Evolutionary conservation across 2,113 vertebrate genomes (phyloP).

Genomic region (Lanius collurio): DNA sequence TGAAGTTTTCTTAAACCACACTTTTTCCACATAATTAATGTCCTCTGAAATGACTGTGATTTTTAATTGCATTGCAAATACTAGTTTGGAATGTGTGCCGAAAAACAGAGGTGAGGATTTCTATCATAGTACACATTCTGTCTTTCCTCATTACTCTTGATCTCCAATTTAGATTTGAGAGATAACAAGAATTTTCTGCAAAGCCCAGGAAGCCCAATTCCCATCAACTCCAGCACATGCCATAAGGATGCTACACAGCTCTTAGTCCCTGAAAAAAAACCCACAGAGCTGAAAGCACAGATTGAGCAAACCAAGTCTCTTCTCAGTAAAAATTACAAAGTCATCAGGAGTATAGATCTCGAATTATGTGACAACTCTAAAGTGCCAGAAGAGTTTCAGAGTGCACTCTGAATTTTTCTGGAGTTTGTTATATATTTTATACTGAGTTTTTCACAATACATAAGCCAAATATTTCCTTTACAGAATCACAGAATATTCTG

Average conservation of each 20-base stretch:
- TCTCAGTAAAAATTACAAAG: background rate
- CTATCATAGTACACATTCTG: fast-evolving
- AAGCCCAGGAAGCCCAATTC: background rate
- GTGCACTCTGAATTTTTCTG: background rate
- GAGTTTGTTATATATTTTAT: too few species aligned
- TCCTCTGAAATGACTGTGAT: conserved; percentile 32
- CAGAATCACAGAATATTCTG: background rate
- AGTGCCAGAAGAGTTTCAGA: background rate
- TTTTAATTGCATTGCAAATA: conserved; percentile 64
- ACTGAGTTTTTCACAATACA: background rate
- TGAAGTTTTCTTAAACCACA: background rate
- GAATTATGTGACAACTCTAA: background rate
- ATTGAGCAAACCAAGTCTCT: background rate
- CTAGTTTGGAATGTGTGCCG: background rate
- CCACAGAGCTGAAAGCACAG: background rate
- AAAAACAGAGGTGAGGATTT: background rate
- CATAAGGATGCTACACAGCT: background rate
- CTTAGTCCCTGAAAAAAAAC: background rate
- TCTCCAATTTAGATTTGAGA: background rate
- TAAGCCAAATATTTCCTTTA: background rate
- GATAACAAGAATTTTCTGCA: background rate
- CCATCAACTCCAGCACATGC: background rate
- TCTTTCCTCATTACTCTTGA: background rate
- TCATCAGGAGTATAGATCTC: background rate
- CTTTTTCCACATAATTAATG: background rate